Percentiles rank a stretch among this genome's conserved stretches.
phyloP scores from a whole-genome alignment of 2,888 invertebrate species.

The Trichacis sp. region DNA sequence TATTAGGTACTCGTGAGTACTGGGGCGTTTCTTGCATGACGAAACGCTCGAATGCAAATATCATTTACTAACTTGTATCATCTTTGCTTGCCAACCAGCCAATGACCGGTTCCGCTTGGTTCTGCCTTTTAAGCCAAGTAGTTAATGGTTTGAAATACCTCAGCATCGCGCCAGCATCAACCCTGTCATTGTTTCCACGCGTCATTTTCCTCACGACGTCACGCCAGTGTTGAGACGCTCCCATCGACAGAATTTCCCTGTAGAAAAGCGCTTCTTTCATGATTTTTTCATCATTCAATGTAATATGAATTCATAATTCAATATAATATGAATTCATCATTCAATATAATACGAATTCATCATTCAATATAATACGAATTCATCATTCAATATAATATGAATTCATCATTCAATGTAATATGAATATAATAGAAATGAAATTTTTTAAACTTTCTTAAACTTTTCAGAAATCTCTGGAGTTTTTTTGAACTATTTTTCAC shows the following conservation, averaged over 20 bases:
- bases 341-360: too few species aligned
- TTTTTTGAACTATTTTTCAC: too few species aligned
- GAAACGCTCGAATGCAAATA: not conserved
- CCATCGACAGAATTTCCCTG: slow-evolving; percentile 79
- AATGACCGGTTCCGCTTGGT: slow-evolving; percentile 77
- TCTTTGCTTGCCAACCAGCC: slow-evolving; percentile 81
- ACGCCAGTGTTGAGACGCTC: slow-evolving; percentile 77
- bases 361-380: too few species aligned
- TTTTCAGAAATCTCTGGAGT: too few species aligned
- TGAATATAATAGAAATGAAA: too few species aligned
- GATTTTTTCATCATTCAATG: too few species aligned
- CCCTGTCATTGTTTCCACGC: slow-evolving; percentile 76
- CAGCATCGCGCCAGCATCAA: slow-evolving; percentile 82
- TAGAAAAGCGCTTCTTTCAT: too few species aligned
- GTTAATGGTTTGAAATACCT: slow-evolving; percentile 86
- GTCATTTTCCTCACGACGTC: slow-evolving; percentile 81
- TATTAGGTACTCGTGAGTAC: slow-evolving; percentile 41
- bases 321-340: too few species aligned
- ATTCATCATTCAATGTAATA: too few species aligned
- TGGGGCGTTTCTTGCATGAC: slow-evolving; percentile 12
- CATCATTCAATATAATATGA: too few species aligned
- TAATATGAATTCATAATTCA: too few species aligned
- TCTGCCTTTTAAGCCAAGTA: slow-evolving; percentile 82
- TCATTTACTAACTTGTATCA: slow-evolving; percentile 71
- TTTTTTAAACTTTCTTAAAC: too few species aligned